Evolutionary conservation across 2,888 invertebrate genomes (phyloP).

Genomic region (Caenorhabditis afra): DNA sequence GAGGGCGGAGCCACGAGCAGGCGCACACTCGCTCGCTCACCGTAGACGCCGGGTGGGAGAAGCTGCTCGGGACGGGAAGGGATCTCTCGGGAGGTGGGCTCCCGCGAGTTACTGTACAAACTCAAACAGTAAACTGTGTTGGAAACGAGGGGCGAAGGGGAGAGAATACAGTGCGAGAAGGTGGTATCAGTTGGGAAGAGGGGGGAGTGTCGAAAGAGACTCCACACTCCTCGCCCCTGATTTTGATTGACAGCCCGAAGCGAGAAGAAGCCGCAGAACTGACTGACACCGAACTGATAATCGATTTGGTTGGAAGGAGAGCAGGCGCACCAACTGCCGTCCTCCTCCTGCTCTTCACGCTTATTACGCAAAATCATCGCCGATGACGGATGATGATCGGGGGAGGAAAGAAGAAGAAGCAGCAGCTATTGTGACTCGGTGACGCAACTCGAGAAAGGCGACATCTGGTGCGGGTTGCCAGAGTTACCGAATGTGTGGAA

Average conservation of each 20-base stretch:
- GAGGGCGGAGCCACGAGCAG: conserved; percentile 23
- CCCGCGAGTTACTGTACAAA: conserved; percentile 15
- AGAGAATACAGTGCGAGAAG: conserved; percentile 23
- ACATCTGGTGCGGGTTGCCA: conserved; percentile 15
- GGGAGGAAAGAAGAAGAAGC: neutral
- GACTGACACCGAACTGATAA: conserved; percentile 31
- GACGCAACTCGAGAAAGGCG: conserved; percentile 9
- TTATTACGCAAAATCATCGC: conserved; percentile 55
- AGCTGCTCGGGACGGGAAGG: neutral
- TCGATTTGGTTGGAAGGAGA: conserved; percentile 53
- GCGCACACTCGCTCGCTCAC: conserved; percentile 28
- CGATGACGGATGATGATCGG: conserved; percentile 33
- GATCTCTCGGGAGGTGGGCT: neutral
- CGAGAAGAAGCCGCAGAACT: conserved; percentile 41
- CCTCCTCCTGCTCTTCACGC: conserved; percentile 8
- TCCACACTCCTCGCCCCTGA: conserved; percentile 24
- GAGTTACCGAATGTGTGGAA: neutral
- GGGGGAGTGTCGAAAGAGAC: conserved; percentile 7
- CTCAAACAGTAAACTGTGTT: conserved; percentile 13
- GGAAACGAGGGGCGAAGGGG: conserved; percentile 1
- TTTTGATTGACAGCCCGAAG: conserved; percentile 57
- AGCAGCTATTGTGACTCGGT: conserved; percentile 38
- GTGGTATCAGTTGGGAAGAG: conserved; percentile 22
- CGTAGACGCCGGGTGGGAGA: conserved; percentile 12
- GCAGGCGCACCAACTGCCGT: conserved; percentile 32